phyloP scores from a whole-genome alignment of 2,113 vertebrate genomes.

The Xiphophorus maculatus region DNA sequence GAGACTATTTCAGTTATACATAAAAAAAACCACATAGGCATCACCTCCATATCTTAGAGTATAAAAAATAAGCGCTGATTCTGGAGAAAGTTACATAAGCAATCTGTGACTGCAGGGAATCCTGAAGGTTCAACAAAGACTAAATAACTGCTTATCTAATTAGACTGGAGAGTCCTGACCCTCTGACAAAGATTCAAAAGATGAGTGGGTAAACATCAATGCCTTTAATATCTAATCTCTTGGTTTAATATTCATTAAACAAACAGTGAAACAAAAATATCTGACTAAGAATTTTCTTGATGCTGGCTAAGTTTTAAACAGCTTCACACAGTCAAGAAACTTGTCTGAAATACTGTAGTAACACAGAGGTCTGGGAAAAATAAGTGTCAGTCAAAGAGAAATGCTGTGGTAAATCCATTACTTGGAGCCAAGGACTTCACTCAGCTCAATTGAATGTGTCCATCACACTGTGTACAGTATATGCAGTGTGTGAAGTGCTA shows the following conservation, averaged over 20 bases:
- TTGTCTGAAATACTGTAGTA: slow-evolving; percentile 7
- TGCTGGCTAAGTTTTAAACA: slow-evolving; percentile 22
- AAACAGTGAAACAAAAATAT: slow-evolving; percentile 16
- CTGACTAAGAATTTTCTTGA: slow-evolving; percentile 14
- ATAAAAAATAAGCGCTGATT: slow-evolving; percentile 21
- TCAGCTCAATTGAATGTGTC: slow-evolving; percentile 19
- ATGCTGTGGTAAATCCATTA: slow-evolving; percentile 33
- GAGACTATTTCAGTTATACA: slow-evolving; percentile 9
- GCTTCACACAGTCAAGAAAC: slow-evolving; percentile 29
- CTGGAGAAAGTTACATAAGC: slow-evolving; percentile 46
- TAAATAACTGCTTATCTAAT: slow-evolving; percentile 40
- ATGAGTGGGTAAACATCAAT: slow-evolving; percentile 23
- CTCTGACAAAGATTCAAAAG: slow-evolving; percentile 27
- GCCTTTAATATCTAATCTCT: background rate
- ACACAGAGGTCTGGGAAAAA: slow-evolving; percentile 30
- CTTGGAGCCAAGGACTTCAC: slow-evolving; percentile 25
- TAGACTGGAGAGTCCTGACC: slow-evolving; percentile 24
- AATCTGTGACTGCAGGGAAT: slow-evolving; percentile 20
- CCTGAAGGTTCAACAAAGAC: slow-evolving; percentile 22
- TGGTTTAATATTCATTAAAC: slow-evolving; percentile 19
- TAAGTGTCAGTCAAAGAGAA: slow-evolving; percentile 27
- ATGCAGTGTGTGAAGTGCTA: background rate
- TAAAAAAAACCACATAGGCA: background rate
- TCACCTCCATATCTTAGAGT: slow-evolving; percentile 7
- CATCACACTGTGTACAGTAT: slow-evolving; percentile 10